Evolutionary conservation across 2,113 vertebrate genomes (phyloP).

Genomic region (Trogon surrucura): DNA sequence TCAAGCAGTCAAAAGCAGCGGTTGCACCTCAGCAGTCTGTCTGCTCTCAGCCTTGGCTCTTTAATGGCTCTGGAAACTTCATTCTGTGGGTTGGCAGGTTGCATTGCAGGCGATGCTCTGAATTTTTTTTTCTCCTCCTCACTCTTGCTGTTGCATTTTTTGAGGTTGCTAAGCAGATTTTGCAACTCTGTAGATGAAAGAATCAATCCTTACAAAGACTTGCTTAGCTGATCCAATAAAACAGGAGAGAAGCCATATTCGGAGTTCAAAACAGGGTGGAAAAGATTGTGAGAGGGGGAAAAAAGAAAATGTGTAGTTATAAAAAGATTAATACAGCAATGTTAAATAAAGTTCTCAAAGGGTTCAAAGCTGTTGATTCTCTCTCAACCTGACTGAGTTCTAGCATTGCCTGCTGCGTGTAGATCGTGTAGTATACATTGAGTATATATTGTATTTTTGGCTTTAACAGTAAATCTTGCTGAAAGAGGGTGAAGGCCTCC

Average conservation of each 20-base stretch:
- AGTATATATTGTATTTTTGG: not conserved
- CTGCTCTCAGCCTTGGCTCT: not conserved
- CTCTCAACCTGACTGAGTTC: not conserved
- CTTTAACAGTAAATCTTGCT: not conserved
- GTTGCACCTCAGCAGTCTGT: not conserved
- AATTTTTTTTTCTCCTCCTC: not conserved
- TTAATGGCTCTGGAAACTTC: not conserved
- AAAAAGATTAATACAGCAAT: not conserved
- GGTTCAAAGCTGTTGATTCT: not conserved
- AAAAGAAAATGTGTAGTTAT: not conserved
- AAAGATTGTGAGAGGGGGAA: not conserved
- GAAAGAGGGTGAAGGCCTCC: not conserved
- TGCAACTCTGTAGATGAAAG: not conserved
- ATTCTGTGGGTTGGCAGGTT: not conserved
- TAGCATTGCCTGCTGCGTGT: not conserved
- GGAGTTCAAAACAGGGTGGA: not conserved
- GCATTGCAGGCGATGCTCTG: not conserved
- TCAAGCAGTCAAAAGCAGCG: not conserved
- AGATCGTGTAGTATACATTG: too few species aligned
- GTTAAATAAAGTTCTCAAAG: not conserved
- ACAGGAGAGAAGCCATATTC: not conserved
- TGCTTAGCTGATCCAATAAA: not conserved
- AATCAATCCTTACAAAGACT: not conserved
- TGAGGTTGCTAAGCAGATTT: not conserved
- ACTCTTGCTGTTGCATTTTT: not conserved